These are phyloP conservation scores for Amphiprion ocellaris DNA, from an alignment of 2,113 vertebrate species.

Conservation along the genomic window DNA sequence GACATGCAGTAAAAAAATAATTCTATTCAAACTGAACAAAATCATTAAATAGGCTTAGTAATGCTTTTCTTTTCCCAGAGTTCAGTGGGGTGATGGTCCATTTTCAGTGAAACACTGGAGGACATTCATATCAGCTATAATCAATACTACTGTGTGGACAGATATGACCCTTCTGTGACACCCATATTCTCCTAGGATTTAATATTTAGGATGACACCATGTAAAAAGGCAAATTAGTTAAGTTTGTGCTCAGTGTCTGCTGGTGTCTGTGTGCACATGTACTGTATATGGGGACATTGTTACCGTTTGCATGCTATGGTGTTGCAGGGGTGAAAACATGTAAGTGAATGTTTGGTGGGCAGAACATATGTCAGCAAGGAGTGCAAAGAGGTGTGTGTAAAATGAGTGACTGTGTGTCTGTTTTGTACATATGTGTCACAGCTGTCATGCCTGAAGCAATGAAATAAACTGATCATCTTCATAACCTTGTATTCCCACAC, in stretches of 20 bases:
- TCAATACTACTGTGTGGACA: conserved; percentile 65
- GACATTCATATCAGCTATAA: conserved; percentile 60
- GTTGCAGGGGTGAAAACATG: conserved; percentile 56
- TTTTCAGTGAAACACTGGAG: conserved; percentile 68
- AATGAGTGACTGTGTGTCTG: conserved; percentile 19
- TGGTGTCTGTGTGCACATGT: neutral
- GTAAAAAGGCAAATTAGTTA: conserved; percentile 5
- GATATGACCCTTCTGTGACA: conserved; percentile 63
- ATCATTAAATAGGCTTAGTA: conserved; percentile 41
- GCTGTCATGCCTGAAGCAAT: conserved; percentile 65
- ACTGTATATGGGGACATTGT: neutral
- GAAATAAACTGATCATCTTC: conserved; percentile 64
- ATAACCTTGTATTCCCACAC: conserved; percentile 60
- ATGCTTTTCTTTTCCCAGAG: neutral
- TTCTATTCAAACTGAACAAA: conserved; percentile 25
- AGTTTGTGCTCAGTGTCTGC: conserved; percentile 11
- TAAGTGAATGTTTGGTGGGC: conserved; percentile 57
- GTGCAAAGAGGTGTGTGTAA: conserved; percentile 24
- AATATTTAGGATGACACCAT: conserved; percentile 50
- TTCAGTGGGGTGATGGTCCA: conserved; percentile 37
- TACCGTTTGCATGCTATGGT: conserved; percentile 46
- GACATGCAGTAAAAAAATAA: neutral
- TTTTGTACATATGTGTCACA: conserved; percentile 53
- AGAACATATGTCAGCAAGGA: conserved; percentile 60
- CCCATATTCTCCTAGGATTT: conserved; percentile 50